phyloP scores from a whole-genome alignment of 2,113 vertebrate species.

The Catharus minimus region DNA sequence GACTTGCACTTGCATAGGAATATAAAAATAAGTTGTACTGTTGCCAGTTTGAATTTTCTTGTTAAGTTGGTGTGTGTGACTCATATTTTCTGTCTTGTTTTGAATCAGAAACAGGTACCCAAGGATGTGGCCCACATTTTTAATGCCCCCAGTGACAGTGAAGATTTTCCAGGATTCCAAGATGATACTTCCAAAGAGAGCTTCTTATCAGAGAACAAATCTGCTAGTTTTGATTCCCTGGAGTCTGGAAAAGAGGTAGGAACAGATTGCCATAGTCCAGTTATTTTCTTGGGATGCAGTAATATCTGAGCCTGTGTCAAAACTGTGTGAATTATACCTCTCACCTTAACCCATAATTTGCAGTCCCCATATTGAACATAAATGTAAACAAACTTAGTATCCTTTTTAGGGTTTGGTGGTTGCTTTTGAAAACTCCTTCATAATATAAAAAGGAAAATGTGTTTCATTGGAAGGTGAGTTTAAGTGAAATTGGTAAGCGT shows the following conservation, averaged over 20 bases:
- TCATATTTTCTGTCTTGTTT: not conserved
- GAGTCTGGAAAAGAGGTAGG: conserved; percentile 68
- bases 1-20: not conserved
- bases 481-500: not conserved
- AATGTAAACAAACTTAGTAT: not conserved
- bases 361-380: not conserved
- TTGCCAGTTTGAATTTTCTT: not conserved
- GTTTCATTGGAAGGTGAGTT: not conserved
- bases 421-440: not conserved
- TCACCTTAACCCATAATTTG: not conserved
- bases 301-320: not conserved
- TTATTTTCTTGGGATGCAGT: not conserved
- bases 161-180: conserved; percentile 76
- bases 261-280: not conserved
- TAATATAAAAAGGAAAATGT: not conserved
- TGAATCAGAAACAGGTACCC: conserved; percentile 67
- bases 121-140: conserved; percentile 72
- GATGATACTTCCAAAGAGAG: conserved; percentile 63
- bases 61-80: not conserved
- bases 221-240: conserved; percentile 37
- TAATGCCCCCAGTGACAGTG: conserved; percentile 68
- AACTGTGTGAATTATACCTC: not conserved
- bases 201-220: conserved; percentile 64
- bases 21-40: not conserved
- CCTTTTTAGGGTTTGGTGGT: not conserved